phyloP scores from a whole-genome alignment of 1,140 invertebrate genomes.

The Euura saliciscinereae region DNA sequence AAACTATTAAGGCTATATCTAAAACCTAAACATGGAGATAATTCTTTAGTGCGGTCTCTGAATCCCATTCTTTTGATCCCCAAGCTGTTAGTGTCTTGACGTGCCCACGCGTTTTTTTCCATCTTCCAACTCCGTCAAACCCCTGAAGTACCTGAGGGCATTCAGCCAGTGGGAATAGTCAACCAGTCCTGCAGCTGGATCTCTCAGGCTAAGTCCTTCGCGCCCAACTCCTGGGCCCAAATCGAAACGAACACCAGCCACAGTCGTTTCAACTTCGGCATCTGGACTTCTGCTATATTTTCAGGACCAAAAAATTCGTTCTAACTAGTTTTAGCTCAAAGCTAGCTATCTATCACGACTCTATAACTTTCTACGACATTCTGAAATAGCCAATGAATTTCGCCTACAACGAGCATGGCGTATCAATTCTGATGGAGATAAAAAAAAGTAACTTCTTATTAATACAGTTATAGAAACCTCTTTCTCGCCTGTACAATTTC shows the following conservation, averaged over 20 bases:
- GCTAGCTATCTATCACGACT: conserved; percentile 1
- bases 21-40: background rate
- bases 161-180: conserved; percentile 62
- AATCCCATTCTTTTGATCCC: background rate
- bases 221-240: conserved; percentile 59
- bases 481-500: no score
- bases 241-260: conserved; percentile 60
- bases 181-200: conserved; percentile 59
- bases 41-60: background rate
- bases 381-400: background rate
- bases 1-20: background rate
- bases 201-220: conserved; percentile 59
- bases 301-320: conserved; percentile 12
- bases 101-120: conserved; percentile 10
- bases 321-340: background rate
- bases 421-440: background rate
- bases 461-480: background rate
- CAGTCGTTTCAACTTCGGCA: conserved; percentile 58
- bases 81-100: conserved; percentile 7
- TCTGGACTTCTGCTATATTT: conserved; percentile 55
- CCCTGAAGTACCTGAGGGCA: conserved; percentile 57
- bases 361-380: background rate
- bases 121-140: conserved; percentile 41
- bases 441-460: background rate
- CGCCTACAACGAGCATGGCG: background rate